Conservation (phyloP, 2,113 vertebrate species). For the Cariama cristata region DNA sequence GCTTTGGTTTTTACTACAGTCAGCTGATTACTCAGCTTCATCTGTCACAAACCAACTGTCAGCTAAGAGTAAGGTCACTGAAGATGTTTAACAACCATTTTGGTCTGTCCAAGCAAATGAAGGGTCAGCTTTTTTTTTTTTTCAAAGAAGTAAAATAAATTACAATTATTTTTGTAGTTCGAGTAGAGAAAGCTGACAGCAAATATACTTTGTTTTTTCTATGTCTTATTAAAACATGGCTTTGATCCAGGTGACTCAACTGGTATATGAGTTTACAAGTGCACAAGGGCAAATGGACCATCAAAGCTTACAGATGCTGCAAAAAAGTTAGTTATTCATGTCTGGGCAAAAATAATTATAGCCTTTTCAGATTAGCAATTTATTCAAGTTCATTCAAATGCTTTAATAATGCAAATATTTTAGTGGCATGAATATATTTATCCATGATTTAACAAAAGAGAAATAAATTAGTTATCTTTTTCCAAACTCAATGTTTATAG, state of each 20-base stretch:
- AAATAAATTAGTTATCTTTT: not conserved
- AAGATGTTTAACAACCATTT: not conserved
- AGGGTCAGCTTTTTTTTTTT: not conserved
- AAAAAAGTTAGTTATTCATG: not conserved
- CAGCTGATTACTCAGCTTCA: not conserved
- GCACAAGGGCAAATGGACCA: not conserved
- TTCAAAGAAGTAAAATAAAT: not conserved
- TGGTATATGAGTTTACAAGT: not conserved
- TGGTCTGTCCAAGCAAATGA: not conserved
- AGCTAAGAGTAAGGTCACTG: not conserved
- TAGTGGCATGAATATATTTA: not conserved
- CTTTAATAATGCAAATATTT: conserved; percentile 30
- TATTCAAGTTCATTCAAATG: not conserved
- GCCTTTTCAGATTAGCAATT: not conserved
- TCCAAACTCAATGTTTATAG: not conserved
- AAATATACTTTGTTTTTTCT: not conserved
- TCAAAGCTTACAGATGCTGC: not conserved
- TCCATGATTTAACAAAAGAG: not conserved
- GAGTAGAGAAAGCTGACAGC: not conserved
- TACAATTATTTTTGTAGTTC: not conserved
- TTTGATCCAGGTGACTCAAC: conserved; percentile 27
- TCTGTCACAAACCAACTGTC: not conserved
- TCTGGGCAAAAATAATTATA: conserved; percentile 12
- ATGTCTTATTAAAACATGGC: not conserved
- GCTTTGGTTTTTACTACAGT: not conserved